A percentile compares a stretch with the other conserved stretches of the same genome.
phyloP scores from a whole-genome alignment of 2,888 invertebrate genomes.

The Fissipunctia ypsillon region DNA sequence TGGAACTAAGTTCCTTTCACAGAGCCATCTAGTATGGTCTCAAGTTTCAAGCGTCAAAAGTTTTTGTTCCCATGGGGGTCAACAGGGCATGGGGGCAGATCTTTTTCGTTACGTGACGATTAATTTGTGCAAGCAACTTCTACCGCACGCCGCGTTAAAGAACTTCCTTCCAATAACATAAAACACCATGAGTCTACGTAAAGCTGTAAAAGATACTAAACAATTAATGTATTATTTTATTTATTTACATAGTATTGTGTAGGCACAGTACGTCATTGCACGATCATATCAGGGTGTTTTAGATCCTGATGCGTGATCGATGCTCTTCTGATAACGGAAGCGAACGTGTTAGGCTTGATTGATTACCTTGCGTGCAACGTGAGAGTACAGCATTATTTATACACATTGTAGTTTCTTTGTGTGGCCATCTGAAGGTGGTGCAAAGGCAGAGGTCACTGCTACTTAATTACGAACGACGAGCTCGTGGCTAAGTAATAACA shows the following conservation, averaged over 20 bases:
- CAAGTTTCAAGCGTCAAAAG: no score
- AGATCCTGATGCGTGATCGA: constrained; percentile 50
- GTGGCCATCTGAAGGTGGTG: not conserved
- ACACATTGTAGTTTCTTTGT: not conserved
- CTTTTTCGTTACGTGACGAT: no score
- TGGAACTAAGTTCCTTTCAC: no score
- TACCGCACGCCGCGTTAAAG: no score
- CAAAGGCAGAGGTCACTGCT: not conserved
- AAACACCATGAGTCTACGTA: no score
- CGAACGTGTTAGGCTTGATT: constrained; percentile 29
- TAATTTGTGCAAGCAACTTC: no score
- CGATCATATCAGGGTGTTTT: constrained; percentile 10
- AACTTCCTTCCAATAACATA: no score
- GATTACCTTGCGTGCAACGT: constrained; percentile 14
- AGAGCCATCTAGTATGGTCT: no score
- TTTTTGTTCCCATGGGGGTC: no score
- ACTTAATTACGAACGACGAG: no score
- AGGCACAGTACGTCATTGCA: constrained; percentile 26
- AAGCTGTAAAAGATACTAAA: not conserved
- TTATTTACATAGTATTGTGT: not conserved
- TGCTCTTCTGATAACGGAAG: constrained; percentile 30
- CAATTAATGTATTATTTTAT: not conserved
- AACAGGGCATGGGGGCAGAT: no score
- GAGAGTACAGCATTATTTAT: not conserved
- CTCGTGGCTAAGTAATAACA: no score